These are phyloP conservation scores for Ornithoptera priamus DNA, from an alignment of 2,888 invertebrate species.

Conservation along the genomic window DNA sequence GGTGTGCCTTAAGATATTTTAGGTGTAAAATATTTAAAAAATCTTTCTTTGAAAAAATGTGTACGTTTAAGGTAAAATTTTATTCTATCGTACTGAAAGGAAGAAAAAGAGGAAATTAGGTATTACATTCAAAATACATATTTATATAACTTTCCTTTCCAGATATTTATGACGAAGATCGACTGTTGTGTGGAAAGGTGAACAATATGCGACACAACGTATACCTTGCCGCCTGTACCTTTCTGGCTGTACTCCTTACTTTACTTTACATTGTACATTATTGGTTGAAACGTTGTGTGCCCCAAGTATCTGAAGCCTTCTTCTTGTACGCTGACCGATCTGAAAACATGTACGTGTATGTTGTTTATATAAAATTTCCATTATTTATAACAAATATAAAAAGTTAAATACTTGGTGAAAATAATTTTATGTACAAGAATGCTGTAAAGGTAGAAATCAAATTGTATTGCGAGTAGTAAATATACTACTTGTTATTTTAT, in stretches of 20 bases:
- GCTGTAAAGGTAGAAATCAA: too few relatives aligned
- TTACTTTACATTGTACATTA: slow-evolving; percentile 60
- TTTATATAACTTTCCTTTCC: slow-evolving; percentile 10
- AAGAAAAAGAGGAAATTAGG: neutral
- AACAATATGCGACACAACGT: slow-evolving; percentile 52
- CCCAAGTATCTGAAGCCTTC: slow-evolving; percentile 68
- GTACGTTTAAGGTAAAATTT: neutral
- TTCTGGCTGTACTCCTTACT: slow-evolving; percentile 58
- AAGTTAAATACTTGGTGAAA: neutral
- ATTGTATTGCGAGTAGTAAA: too few relatives aligned
- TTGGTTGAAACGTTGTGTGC: slow-evolving; percentile 69
- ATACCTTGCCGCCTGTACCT: slow-evolving; percentile 59
- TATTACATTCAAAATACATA: neutral
- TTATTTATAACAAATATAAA: too few relatives aligned
- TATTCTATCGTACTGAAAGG: neutral
- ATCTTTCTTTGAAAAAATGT: too few relatives aligned
- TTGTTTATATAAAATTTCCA: neutral
- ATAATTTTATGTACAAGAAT: neutral
- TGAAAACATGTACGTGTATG: slow-evolving; percentile 60
- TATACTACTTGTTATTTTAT: too few relatives aligned
- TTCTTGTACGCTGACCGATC: slow-evolving; percentile 65
- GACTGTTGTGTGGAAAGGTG: slow-evolving; percentile 51
- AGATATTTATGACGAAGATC: slow-evolving; percentile 72
- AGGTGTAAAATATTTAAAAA: too few relatives aligned
- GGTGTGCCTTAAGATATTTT: too few relatives aligned